phyloP scores from a whole-genome alignment of 2,797 vertebrate species.

The Ceryle rudis region DNA sequence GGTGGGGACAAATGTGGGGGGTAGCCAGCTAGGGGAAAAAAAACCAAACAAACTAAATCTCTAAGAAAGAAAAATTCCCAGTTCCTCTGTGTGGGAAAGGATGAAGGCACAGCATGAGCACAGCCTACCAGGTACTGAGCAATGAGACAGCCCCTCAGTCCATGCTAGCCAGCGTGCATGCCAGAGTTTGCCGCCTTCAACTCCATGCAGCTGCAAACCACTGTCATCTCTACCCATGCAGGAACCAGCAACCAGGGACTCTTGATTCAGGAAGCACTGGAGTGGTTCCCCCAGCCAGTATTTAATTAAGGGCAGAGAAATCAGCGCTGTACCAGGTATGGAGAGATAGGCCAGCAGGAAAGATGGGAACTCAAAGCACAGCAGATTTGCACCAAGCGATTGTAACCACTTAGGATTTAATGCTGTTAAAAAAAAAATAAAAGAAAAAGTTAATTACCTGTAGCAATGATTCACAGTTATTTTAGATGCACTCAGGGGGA shows the following conservation, averaged over 20 bases:
- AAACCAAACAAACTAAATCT: background rate
- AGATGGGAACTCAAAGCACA: background rate
- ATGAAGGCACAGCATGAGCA: background rate
- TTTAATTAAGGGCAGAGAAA: slow-evolving; percentile 6
- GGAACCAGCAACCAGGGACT: background rate
- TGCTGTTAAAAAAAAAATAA: background rate
- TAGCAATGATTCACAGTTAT: slow-evolving; percentile 58
- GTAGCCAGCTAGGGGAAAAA: background rate
- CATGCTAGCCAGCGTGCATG: accelerated
- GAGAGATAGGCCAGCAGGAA: background rate
- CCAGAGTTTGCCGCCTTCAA: background rate
- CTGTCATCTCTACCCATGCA: background rate
- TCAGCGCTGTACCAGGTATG: background rate
- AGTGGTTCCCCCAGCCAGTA: background rate
- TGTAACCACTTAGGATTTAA: background rate
- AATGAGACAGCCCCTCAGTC: background rate
- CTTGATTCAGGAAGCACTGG: background rate
- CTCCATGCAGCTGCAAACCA: background rate
- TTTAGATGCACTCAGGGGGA: slow-evolving; percentile 56
- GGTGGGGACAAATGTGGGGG: background rate
- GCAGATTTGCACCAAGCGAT: background rate
- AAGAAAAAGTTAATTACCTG: slow-evolving; percentile 44
- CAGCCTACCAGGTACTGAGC: accelerated
- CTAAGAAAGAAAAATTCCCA: background rate
- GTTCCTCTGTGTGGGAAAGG: background rate